Evolutionary conservation across 2,888 invertebrate species (phyloP).

Genomic region (Pristionchus arcanus): DNA sequence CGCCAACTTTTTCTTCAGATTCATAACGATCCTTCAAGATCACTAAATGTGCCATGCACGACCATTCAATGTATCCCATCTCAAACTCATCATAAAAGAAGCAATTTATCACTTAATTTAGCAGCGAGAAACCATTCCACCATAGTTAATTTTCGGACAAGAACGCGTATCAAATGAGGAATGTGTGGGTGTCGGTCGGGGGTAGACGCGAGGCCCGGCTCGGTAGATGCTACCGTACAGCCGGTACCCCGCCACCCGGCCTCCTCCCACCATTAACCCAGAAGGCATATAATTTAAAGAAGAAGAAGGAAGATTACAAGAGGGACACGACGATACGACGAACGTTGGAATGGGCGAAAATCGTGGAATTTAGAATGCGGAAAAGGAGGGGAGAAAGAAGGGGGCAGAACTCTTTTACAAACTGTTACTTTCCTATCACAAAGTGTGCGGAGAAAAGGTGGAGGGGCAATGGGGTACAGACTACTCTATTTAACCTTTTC

Average conservation of each 20-base stretch:
- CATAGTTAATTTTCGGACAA: constrained; percentile 44
- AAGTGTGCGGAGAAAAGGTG: background rate
- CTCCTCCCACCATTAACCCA: constrained; percentile 36
- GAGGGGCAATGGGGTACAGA: background rate
- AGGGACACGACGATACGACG: constrained; percentile 46
- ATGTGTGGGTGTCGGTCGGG: background rate
- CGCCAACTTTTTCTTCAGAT: no score
- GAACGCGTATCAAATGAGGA: constrained; percentile 48
- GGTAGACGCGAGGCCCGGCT: background rate
- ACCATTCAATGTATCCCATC: background rate
- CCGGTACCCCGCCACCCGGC: background rate
- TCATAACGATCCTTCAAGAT: background rate
- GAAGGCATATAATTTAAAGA: constrained; percentile 45
- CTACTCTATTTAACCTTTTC: constrained; percentile 43
- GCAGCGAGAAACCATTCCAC: constrained; percentile 52
- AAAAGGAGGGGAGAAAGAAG: background rate
- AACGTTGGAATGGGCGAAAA: constrained; percentile 43
- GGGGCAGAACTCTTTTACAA: constrained; percentile 24
- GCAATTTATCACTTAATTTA: constrained; percentile 53
- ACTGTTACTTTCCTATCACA: constrained; percentile 33
- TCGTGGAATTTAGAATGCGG: constrained; percentile 36
- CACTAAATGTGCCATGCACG: background rate
- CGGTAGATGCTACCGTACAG: constrained; percentile 38
- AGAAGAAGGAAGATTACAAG: background rate
- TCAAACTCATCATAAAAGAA: background rate